phyloP scores from a whole-genome alignment of 2,797 vertebrate genomes.

The Molossus alvarezi region DNA sequence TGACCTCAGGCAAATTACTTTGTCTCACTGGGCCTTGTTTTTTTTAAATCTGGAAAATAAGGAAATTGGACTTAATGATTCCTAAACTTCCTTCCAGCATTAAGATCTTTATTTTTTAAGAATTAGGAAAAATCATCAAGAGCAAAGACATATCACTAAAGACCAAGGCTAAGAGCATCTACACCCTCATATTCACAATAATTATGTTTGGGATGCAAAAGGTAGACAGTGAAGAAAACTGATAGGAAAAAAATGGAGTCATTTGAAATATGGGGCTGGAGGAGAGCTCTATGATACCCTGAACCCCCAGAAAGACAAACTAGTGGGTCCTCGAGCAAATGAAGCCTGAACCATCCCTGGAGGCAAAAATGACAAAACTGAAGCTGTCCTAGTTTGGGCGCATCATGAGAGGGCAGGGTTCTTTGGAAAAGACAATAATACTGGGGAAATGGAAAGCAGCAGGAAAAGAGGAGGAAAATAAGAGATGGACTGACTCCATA shows the following conservation, averaged over 20 bases:
- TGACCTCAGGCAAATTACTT: conserved; percentile 2
- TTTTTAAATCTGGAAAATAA: conserved; percentile 45
- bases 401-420: not conserved
- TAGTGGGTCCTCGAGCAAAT: not conserved
- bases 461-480: not conserved
- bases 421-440: not conserved
- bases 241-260: not conserved
- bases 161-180: not conserved
- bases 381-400: not conserved
- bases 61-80: not conserved
- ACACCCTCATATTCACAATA: not conserved
- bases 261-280: not conserved
- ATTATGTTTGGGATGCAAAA: not conserved
- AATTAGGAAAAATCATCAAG: not conserved
- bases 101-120: not conserved
- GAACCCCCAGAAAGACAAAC: not conserved
- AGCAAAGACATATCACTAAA: not conserved
- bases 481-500: not conserved
- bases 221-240: not conserved
- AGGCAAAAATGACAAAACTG: not conserved
- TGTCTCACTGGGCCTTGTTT: not conserved
- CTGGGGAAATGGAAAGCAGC: not conserved
- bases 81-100: not conserved
- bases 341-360: not conserved
- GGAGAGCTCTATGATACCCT: not conserved